phyloP scores from a whole-genome alignment of 1,140 invertebrate species.

The Gonioctena quinquepunctata region DNA sequence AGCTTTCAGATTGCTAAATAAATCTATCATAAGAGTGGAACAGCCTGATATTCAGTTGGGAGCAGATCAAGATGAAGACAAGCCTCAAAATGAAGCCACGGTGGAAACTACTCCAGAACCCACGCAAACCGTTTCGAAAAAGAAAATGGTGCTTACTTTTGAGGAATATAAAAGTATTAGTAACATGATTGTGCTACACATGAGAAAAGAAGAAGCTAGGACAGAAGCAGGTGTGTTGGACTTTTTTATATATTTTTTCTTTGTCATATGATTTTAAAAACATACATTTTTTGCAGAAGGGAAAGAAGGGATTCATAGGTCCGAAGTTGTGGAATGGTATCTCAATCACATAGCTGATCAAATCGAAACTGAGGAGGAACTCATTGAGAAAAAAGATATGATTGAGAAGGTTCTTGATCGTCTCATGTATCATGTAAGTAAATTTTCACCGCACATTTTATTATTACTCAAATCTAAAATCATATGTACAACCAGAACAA shows the following conservation, averaged over 20 bases:
- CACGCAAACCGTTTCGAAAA: constrained; percentile 61
- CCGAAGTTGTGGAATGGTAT: constrained; percentile 93
- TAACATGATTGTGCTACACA: constrained; percentile 87
- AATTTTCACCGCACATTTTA: too few species aligned
- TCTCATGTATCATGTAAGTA: constrained; percentile 84
- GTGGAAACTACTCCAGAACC: constrained; percentile 41
- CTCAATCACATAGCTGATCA: constrained; percentile 85
- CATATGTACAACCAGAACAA: too few species aligned
- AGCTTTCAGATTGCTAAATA: constrained; percentile 93
- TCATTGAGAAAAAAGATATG: constrained; percentile 85
- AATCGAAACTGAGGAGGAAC: constrained; percentile 89
- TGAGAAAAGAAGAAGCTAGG: constrained; percentile 79
- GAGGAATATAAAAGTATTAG: constrained; percentile 94
- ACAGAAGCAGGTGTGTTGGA: neutral
- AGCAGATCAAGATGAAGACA: constrained; percentile 60
- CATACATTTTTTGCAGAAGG: constrained; percentile 47
- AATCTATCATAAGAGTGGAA: constrained; percentile 97
- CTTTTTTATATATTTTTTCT: neutral
- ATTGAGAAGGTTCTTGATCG: constrained; percentile 96
- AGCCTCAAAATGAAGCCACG: constrained; percentile 59
- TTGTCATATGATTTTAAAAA: too few species aligned
- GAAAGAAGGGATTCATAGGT: constrained; percentile 72
- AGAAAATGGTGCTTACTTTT: constrained; percentile 88
- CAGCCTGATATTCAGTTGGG: constrained; percentile 96
- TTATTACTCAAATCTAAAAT: too few species aligned